Conservation (phyloP, 1,140 invertebrate genomes). For the Parasteatoda tepidariorum region DNA sequence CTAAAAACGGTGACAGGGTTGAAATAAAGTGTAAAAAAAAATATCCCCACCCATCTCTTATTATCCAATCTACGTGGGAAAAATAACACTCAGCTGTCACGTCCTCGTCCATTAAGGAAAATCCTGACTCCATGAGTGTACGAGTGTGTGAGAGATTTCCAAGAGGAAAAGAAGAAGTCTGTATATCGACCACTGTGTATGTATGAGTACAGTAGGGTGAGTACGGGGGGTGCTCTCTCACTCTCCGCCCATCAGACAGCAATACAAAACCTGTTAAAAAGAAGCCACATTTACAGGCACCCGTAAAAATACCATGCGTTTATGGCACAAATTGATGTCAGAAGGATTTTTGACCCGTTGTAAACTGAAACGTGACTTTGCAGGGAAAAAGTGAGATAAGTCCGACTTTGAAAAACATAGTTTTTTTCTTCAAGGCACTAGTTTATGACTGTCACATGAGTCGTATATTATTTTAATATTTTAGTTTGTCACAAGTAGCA, state of each 20-base stretch:
- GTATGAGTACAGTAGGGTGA: neutral
- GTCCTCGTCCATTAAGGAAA: conserved; percentile 48
- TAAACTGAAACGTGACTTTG: conserved; percentile 21
- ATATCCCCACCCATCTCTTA: conserved; percentile 11
- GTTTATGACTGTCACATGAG: neutral
- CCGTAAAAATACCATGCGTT: conserved; percentile 40
- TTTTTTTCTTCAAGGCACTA: neutral
- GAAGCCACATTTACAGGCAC: conserved; percentile 28
- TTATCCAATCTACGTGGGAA: conserved; percentile 59
- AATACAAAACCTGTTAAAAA: conserved; percentile 14
- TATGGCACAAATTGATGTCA: conserved; percentile 48
- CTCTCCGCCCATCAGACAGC: neutral
- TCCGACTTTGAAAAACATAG: too few species aligned
- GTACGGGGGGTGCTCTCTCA: neutral
- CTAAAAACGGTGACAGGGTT: too few species aligned
- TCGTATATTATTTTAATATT: neutral
- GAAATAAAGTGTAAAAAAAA: too few species aligned
- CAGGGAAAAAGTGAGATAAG: neutral
- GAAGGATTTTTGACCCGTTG: conserved; percentile 45
- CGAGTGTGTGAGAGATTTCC: neutral
- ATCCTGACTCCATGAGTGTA: conserved; percentile 36
- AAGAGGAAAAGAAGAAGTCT: neutral
- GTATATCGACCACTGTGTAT: conserved; percentile 36
- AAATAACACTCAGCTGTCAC: conserved; percentile 49
- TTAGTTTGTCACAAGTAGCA: too few species aligned